Percentiles rank a stretch among this genome's conserved stretches.
phyloP scores from a whole-genome alignment of 2,797 vertebrate genomes.

The Columba guinea region DNA sequence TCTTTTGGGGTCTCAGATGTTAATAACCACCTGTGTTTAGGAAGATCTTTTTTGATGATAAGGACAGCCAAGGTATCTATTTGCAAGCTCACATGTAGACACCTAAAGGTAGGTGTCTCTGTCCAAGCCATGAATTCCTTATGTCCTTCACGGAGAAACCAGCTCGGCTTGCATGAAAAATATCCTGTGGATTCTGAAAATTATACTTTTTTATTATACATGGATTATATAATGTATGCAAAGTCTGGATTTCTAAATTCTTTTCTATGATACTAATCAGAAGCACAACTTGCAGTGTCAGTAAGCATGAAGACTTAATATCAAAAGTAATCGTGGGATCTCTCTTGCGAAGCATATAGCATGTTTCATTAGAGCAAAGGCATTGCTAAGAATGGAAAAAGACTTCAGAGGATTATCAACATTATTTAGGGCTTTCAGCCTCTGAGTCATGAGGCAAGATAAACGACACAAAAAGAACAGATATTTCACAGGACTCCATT shows the following conservation, averaged over 20 bases:
- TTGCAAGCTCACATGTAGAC: neutral
- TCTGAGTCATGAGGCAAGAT: conserved; percentile 56
- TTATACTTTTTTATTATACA: neutral
- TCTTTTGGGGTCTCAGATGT: neutral
- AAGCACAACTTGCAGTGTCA: neutral
- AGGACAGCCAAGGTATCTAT: neutral
- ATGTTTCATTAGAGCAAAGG: neutral
- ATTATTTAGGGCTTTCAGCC: conserved; percentile 29
- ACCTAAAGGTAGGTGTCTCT: neutral
- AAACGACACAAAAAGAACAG: neutral
- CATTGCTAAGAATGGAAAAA: neutral
- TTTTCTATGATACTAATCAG: neutral
- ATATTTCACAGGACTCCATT: conserved; percentile 36
- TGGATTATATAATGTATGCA: neutral
- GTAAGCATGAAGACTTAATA: neutral
- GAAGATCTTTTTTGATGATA: neutral
- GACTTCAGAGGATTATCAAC: conserved; percentile 22
- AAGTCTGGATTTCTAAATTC: neutral
- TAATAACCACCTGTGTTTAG: neutral
- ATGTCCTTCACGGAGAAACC: neutral
- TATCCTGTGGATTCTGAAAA: neutral
- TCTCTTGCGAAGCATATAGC: neutral
- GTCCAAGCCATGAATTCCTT: neutral
- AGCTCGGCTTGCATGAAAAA: neutral
- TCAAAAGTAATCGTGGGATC: neutral